Evolutionary conservation across 1,140 invertebrate species (phyloP).

Genomic region (Penaeus vannamei): DNA sequence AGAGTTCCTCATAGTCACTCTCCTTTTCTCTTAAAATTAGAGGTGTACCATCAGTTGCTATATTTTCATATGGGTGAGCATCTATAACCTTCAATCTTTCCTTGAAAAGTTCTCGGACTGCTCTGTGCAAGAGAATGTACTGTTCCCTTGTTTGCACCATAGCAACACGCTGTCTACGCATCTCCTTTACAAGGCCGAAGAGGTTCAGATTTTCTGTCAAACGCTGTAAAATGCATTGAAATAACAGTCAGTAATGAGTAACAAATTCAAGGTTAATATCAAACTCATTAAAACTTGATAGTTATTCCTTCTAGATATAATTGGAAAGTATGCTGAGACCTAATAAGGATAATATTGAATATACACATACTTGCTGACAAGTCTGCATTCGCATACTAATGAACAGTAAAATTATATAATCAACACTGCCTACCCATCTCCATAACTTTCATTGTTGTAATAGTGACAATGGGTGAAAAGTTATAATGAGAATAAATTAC

Average conservation of each 20-base stretch:
- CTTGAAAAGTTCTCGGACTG: conserved; percentile 75
- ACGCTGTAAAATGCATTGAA: conserved; percentile 72
- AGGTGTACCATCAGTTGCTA: conserved; percentile 73
- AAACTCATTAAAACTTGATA: no score
- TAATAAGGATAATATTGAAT: no score
- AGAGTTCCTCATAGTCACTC: conserved; percentile 68
- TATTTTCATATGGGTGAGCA: conserved; percentile 77
- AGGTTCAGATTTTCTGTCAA: conserved; percentile 76
- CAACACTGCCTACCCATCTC: no score
- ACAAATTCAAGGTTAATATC: no score
- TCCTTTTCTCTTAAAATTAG: conserved; percentile 69
- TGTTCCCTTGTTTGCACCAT: conserved; percentile 79
- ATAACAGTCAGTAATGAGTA: background rate
- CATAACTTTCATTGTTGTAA: no score
- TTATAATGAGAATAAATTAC: no score
- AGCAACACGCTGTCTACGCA: conserved; percentile 77
- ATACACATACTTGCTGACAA: no score
- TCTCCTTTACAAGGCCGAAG: conserved; percentile 75
- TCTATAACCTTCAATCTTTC: conserved; percentile 76
- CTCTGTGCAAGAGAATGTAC: conserved; percentile 75
- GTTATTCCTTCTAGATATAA: no score
- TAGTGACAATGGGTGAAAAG: no score
- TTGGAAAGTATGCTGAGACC: no score
- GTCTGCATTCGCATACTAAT: no score
- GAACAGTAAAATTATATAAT: no score